A percentile compares a stretch with the other conserved stretches of the same genome.
These are phyloP conservation scores for Antitype chi DNA, from an alignment of 2,888 invertebrate species.

Conservation along the genomic window DNA sequence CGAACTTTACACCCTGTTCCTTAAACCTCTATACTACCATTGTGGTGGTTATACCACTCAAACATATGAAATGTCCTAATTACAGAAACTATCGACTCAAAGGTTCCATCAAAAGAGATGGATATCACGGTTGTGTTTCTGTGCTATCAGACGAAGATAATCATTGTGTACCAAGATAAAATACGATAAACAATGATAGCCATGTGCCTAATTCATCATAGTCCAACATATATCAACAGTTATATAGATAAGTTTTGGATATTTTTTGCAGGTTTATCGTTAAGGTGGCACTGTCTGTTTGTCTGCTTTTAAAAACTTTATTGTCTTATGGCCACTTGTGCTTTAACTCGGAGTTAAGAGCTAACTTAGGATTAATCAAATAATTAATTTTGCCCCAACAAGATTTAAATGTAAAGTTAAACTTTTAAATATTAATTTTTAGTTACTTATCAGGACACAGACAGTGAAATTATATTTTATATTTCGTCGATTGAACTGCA, in stretches of 20 bases:
- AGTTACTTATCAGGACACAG: background rate
- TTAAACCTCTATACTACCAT: no score
- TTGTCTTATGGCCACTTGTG: no score
- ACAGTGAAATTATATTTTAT: background rate
- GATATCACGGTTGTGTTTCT: slow-evolving; percentile 21
- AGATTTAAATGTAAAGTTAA: no score
- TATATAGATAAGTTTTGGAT: slow-evolving; percentile 32
- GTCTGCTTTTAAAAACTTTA: background rate
- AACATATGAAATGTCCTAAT: slow-evolving; percentile 17
- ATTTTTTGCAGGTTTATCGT: background rate
- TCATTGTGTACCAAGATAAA: slow-evolving; percentile 37
- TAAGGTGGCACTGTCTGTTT: background rate
- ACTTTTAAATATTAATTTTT: background rate
- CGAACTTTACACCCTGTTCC: no score
- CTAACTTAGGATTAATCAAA: no score
- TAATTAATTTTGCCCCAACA: no score
- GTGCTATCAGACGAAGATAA: slow-evolving; percentile 32
- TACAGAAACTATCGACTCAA: slow-evolving; percentile 4
- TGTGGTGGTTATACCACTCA: no score
- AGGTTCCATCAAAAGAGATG: slow-evolving; percentile 33
- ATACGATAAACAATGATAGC: slow-evolving; percentile 33
- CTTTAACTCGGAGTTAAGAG: no score
- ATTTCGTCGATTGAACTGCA: background rate
- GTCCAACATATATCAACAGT: slow-evolving; percentile 25
- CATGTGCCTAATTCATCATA: slow-evolving; percentile 44